Evolutionary conservation across 1,140 invertebrate species (phyloP).

Genomic region (Prorops nasuta): DNA sequence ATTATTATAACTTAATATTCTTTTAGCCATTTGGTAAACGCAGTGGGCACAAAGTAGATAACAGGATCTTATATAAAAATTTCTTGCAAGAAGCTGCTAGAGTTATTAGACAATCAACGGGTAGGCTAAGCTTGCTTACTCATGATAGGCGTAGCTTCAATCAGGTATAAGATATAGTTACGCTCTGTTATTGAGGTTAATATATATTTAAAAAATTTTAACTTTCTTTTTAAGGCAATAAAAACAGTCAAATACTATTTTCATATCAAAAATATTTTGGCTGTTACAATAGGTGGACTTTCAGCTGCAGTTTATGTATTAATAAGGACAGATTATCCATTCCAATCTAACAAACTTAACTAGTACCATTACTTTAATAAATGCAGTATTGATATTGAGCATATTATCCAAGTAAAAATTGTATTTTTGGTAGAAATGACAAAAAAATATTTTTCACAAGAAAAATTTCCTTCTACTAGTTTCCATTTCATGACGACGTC

Average conservation of each 20-base stretch:
- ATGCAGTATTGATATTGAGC: no score
- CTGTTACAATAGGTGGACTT: constrained; percentile 49
- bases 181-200: no score
- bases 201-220: neutral
- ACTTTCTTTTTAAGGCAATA: constrained; percentile 34
- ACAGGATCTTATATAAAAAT: constrained; percentile 56
- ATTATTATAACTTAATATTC: constrained; percentile 17
- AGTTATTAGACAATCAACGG: constrained; percentile 44
- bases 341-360: neutral
- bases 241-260: constrained; percentile 31
- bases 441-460: constrained; percentile 60
- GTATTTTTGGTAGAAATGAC: constrained; percentile 11
- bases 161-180: constrained; percentile 22
- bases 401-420: no score
- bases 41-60: constrained; percentile 55
- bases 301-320: constrained; percentile 45
- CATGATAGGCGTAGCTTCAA: constrained; percentile 56
- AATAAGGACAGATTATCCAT: constrained; percentile 14
- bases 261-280: constrained; percentile 35
- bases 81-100: constrained; percentile 57
- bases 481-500: constrained; percentile 86
- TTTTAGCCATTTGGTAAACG: constrained; percentile 62
- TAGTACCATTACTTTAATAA: neutral
- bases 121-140: constrained; percentile 60
- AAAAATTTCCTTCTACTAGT: constrained; percentile 87